Base-by-base conservation (phyloP, 2,888 invertebrate species). In the Anthrax anthrax region DNA sequence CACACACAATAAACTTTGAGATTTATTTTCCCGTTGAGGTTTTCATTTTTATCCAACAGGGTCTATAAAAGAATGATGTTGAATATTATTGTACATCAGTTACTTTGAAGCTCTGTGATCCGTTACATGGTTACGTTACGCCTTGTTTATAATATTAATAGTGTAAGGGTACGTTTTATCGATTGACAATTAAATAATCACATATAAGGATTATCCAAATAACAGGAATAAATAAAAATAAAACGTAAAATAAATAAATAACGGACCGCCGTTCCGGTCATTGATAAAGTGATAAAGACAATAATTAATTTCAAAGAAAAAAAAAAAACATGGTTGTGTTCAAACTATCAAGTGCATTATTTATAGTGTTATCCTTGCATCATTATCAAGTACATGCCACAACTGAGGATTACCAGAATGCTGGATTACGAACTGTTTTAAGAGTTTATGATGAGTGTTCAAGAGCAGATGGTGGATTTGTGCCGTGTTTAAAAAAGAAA, bases 401-500 rank as follows among this genome's bases (percentile, higher is more conserved):
- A 12, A 12, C 13, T 43, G 62, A 61, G 17, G 67, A 63, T 36
- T 60, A 65, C 27, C 72, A 74, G 47, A 73, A 64, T 54, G 66
- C 78, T 48, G 81, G 84, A 47, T 70, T 83, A 56, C 75, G 78
- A 50, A 76, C 81, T 40, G 65, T 81, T 6, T 69, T 78, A 57
- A 78, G 79, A 57, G 73, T 87, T 52, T 87, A 85, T 63, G 85
- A 86, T 55, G 87, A 87, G 56, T 87, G 87, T 60, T 76, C 77
- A 51, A 74, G 76, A 52, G 67, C 78, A 2, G 80, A 80, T 49
- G 68, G 70, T 49, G 84, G 81, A 42, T 71, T 86, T 44, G 70
- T 80, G 44, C 80, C 81, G 19, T 87, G 87, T 61, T 68, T 87
- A 43, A 86, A 87, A 71, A 84, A 83, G 65, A 86, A 85, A 60